phyloP scores from a whole-genome alignment of 2,113 vertebrate species.

The Microcebus ravelobensis region DNA sequence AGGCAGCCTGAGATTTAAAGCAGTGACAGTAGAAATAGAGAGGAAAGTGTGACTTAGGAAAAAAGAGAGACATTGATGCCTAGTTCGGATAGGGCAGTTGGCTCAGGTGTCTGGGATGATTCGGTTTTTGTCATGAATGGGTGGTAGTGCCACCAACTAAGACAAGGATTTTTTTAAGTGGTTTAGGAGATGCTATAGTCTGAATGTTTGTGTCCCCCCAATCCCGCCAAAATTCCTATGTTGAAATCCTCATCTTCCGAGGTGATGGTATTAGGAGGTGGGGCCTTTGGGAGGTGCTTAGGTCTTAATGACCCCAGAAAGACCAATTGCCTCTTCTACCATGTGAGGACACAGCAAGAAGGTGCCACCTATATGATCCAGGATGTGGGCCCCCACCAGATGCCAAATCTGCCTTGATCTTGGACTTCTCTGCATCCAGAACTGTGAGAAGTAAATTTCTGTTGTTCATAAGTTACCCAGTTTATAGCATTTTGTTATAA shows the following conservation, averaged over 20 bases:
- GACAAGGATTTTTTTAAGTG: background rate
- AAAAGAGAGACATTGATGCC: background rate
- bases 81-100: background rate
- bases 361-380: background rate
- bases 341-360: background rate
- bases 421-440: background rate
- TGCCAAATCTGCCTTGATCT: background rate
- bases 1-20: background rate
- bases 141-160: background rate
- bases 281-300: background rate
- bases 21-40: background rate
- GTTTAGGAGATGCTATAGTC: background rate
- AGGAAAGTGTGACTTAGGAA: background rate
- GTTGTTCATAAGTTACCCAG: too few species aligned
- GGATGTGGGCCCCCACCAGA: background rate
- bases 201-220: background rate
- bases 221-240: background rate
- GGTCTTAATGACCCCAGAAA: background rate
- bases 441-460: background rate
- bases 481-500: background rate
- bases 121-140: background rate
- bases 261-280: background rate
- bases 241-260: background rate
- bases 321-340: background rate
- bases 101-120: background rate